Evolutionary conservation across 2,113 vertebrate species (phyloP), one percentile per base, ranked within the genome.

Genomic region (Engystomops pustulosus): DNA sequence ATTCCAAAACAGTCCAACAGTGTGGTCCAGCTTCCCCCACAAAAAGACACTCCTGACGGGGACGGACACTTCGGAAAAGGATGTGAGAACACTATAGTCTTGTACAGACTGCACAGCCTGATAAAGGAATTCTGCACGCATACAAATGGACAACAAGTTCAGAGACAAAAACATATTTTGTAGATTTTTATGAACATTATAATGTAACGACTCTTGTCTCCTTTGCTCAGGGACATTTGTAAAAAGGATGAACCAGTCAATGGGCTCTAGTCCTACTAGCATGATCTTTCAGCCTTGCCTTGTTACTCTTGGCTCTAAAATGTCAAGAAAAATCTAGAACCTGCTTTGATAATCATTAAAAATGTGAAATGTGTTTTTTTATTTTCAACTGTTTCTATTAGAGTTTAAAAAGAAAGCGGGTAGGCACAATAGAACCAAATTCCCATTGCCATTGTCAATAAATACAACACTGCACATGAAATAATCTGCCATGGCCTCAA

Each of bases 1-100:
- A 91, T 78, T 25, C 87, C 0, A 85, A 91, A 0, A 89, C 67
- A 0, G 62, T 87, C 25, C 83, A 58, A 14, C 45, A 55, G 23
- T 4, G 15, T 2, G 27, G 27, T 1, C 36, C 47, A 8, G 15
- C n/a, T 23, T 38, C n/a, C 2, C 34, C 75, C 2, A 17, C 27
- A 0, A 79, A 70, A 25, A 78, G 18, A 30, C 49, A 44, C 20
- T 20, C 41, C 45, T 84, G 68, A 77, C 55, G 14, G 44, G 6
- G 23, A 8, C 17, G 10, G 25, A 27, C 1, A 2, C 14, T 8
- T 15, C 11, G 3, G 25, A 25, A 27, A 62, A 14, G n/a, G 18
- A 62, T 1, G 9, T 30, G 23, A 25, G 23, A 38, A 60, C 76
- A 44, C 68, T 25, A 45, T n/a, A n/a, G 5, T 9, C 32, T 14